Conservation (phyloP, 2,888 invertebrate species). For the Cryptocephalus primarius region DNA sequence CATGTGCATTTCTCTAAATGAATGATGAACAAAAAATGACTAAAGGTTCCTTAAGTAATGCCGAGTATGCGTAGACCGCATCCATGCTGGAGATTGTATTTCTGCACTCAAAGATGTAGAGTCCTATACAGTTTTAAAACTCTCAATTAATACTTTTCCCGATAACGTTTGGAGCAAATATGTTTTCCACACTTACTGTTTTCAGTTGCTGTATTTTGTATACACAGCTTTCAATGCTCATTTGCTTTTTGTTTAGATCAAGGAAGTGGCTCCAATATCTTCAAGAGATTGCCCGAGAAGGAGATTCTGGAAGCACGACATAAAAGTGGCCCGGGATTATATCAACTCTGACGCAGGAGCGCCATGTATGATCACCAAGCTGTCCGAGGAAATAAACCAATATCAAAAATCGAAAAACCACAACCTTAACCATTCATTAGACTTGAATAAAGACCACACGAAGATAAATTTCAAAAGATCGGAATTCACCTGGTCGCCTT, state of each 20-base stretch:
- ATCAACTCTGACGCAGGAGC: slow-evolving; percentile 36
- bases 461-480: slow-evolving; percentile 13
- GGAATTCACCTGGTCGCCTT: slow-evolving; percentile 27
- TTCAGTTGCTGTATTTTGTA: too few relatives aligned
- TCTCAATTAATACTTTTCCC: too few relatives aligned
- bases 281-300: slow-evolving; percentile 35
- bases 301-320: slow-evolving; percentile 52
- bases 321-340: slow-evolving; percentile 48
- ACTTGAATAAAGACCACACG: slow-evolving; percentile 16
- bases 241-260: slow-evolving; percentile 34
- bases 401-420: slow-evolving; percentile 14
- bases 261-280: slow-evolving; percentile 49
- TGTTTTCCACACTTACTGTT: too few relatives aligned
- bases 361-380: slow-evolving; percentile 24
- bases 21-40: too few relatives aligned
- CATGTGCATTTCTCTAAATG: too few relatives aligned
- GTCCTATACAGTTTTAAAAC: too few relatives aligned
- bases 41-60: too few relatives aligned
- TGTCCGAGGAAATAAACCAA: slow-evolving; percentile 30
- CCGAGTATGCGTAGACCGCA: too few relatives aligned
- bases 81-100: too few relatives aligned
- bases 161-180: too few relatives aligned
- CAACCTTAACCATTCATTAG: slow-evolving; percentile 20
- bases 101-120: too few relatives aligned
- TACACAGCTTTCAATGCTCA: slow-evolving; percentile 1